A percentile compares a stretch with the other conserved stretches of the same genome.
phyloP scores from a whole-genome alignment of 2,888 invertebrate genomes.

The Sycophila texana region DNA sequence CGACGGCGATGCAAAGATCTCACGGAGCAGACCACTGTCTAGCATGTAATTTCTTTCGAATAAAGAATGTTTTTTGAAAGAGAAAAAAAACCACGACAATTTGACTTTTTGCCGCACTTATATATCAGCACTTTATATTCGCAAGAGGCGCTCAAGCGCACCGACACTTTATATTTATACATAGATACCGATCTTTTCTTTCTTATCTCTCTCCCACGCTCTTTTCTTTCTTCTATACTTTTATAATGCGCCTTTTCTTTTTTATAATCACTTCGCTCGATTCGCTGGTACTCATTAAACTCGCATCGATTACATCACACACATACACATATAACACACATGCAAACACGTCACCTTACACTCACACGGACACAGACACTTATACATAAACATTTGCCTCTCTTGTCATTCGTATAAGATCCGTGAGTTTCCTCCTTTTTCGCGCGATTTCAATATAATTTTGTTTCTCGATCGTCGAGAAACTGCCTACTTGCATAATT shows the following conservation, averaged over 20 bases:
- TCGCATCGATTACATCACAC: slow-evolving; percentile 13
- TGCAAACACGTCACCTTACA: slow-evolving; percentile 1
- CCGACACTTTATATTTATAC: not conserved
- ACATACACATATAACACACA: slow-evolving; percentile 8
- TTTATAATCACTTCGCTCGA: not conserved
- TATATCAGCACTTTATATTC: too few species aligned
- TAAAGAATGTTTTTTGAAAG: slow-evolving; percentile 48
- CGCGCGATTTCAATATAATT: too few species aligned
- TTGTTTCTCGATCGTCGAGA: too few species aligned
- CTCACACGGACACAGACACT: not conserved
- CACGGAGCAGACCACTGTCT: slow-evolving; percentile 24
- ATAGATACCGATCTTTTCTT: not conserved
- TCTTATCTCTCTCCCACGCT: not conserved
- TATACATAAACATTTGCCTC: not conserved
- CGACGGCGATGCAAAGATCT: slow-evolving; percentile 17
- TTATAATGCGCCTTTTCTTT: slow-evolving; percentile 5
- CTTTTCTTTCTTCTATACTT: slow-evolving; percentile 1
- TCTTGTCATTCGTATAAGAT: not conserved
- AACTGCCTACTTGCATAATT: not conserved
- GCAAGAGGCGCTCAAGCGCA: not conserved
- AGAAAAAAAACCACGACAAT: slow-evolving; percentile 12
- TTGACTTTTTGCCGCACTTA: not conserved
- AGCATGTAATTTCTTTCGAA: slow-evolving; percentile 48
- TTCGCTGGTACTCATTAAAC: slow-evolving; percentile 46
- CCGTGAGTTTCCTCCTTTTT: not conserved